Conservation (phyloP, 2,797 vertebrate species). For the Streptopelia turtur region DNA sequence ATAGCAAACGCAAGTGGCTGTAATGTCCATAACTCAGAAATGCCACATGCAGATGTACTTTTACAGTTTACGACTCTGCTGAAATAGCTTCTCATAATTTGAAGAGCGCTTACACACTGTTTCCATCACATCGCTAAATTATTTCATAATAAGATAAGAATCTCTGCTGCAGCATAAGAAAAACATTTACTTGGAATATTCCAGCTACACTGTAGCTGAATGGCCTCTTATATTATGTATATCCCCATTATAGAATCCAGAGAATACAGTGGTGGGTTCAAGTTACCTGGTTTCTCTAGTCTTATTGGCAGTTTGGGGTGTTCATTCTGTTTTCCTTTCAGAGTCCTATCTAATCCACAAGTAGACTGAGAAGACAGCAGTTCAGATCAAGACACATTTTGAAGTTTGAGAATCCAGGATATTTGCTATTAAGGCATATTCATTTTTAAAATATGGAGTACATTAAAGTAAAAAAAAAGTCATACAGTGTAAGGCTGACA, state of each 20-base stretch:
- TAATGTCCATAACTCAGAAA: not conserved
- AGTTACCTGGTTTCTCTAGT: not conserved
- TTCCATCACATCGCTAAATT: not conserved
- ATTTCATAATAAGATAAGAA: conserved; percentile 50
- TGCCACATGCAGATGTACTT: not conserved
- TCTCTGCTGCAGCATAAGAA: conserved; percentile 5
- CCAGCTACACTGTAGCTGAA: not conserved
- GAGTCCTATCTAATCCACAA: not conserved
- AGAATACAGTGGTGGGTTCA: not conserved
- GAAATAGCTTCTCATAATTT: not conserved
- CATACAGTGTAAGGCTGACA: not conserved
- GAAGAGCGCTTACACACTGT: not conserved
- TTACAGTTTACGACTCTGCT: not conserved
- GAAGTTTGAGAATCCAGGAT: not conserved
- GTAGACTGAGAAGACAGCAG: not conserved
- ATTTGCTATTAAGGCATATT: not conserved
- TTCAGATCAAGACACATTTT: not conserved
- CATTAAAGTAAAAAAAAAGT: not conserved
- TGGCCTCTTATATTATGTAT: not conserved
- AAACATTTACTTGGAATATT: not conserved
- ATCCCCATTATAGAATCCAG: not conserved
- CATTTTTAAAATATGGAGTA: not conserved
- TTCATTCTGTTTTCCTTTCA: not conserved
- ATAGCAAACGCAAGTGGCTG: not conserved
- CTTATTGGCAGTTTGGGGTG: not conserved